A percentile compares a stretch with the other conserved stretches of the same genome.
Evolutionary conservation across 2,888 invertebrate species (phyloP).

Genomic region (Plebejus melissa): DNA sequence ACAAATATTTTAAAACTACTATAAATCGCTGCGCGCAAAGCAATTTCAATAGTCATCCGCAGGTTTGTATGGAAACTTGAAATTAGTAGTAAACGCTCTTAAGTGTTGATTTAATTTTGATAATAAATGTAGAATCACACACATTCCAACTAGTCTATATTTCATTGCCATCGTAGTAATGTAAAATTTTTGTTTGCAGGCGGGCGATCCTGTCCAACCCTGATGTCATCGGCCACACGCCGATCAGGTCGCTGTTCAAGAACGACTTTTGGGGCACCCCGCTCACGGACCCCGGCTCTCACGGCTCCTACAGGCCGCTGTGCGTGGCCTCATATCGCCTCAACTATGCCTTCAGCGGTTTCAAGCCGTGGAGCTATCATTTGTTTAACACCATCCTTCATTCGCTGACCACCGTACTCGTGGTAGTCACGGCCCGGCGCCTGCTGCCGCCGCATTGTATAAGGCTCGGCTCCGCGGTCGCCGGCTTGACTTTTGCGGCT

Average conservation of each 20-base stretch:
- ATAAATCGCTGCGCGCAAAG: no score
- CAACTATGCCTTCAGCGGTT: conserved; percentile 88
- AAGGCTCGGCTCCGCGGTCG: conserved; percentile 83
- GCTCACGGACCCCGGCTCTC: conserved; percentile 93
- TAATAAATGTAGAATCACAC: no score
- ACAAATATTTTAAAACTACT: no score
- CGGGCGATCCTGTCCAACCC: conserved; percentile 97
- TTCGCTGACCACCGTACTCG: conserved; percentile 89
- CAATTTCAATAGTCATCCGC: no score
- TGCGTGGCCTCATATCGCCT: conserved; percentile 93
- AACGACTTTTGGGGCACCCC: conserved; percentile 99
- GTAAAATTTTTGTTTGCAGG: conserved; percentile 78
- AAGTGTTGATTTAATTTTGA: no score
- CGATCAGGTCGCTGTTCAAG: conserved; percentile 89
- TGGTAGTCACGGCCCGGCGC: conserved; percentile 86
- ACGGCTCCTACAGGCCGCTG: conserved; percentile 97
- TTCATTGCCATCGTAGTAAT: conserved; percentile 39
- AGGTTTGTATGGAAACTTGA: no score
- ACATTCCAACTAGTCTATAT: no score
- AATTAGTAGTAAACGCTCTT: no score
- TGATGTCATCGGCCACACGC: conserved; percentile 91
- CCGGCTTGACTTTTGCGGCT: conserved; percentile 93
- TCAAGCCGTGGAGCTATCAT: conserved; percentile 91
- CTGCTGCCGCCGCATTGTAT: conserved; percentile 82
- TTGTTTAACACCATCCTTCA: conserved; percentile 92